Base-by-base conservation (phyloP, 2,888 invertebrate species). In the Dryadula phaetusa region DNA sequence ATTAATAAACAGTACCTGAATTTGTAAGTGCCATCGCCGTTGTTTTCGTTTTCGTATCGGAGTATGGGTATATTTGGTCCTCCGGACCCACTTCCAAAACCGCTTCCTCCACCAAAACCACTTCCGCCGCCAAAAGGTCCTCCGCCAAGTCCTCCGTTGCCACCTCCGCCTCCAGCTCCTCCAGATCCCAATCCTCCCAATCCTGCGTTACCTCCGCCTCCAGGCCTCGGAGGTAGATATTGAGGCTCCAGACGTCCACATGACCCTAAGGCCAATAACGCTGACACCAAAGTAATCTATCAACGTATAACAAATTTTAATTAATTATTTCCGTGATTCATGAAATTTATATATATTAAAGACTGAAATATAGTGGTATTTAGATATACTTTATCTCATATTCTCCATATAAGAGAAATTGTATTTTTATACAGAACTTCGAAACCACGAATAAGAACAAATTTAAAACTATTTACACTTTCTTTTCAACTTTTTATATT, bases 21-120 rank as follows among this genome's bases (percentile, higher is more conserved):
- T 71, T 90, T 93, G 78, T 95, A 95, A 74, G 88, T 94, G 70
- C 95, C 95, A 75, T 94, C 94, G 46, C 94, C 94, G 76, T 95
- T 95, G 85, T 95, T 95, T 65, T 92, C 93, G 74, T 94, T 95
- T 72, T 94, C 94, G 77, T 94, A 95, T 73, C 93, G 93, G 14
- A 94, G 83, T 74, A 95, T 95, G 8, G 95, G 95, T 72, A 88
- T 86, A 71, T 88, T 84, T 12, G 84, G 80, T 25, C 87, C 70
- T 5, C 79, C 75, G 61, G 89, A 66, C 42, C 69, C 85, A 72
- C 89, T 79, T 34, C 82, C 64, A 67, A 71, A 72, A 7, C 72
- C 16, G 77, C 77, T 64, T 18, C 65, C 71, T 16, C 60, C 70
- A 4, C 75, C 93, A 85, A 71, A 69, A 28, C 86, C 84, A 75